A percentile compares a stretch with the other conserved stretches of the same genome.
Evolutionary conservation across 1,140 invertebrate genomes (phyloP).

Genomic region (Sipha flava): DNA sequence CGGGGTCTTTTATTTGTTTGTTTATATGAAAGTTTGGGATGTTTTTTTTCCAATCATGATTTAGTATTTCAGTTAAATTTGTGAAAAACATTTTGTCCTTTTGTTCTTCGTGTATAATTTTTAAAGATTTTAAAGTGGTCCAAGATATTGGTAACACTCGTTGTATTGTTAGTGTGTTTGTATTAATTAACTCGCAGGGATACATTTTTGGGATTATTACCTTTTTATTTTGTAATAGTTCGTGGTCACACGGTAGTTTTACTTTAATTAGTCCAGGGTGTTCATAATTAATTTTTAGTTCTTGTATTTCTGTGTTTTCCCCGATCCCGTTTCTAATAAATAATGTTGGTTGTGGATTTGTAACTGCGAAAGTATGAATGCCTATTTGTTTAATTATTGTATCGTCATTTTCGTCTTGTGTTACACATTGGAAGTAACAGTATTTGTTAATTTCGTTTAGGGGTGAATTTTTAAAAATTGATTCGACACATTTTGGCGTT

Average conservation of each 20-base stretch:
- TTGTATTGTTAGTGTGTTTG: background rate
- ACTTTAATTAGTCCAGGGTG: background rate
- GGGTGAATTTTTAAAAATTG: background rate
- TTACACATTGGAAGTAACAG: background rate
- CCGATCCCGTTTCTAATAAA: background rate
- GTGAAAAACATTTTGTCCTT: background rate
- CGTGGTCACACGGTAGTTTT: background rate
- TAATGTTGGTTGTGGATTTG: background rate
- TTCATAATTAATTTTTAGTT: background rate
- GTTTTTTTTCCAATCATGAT: background rate
- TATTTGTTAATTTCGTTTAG: background rate
- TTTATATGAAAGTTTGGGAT: background rate
- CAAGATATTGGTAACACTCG: background rate
- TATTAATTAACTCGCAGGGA: background rate
- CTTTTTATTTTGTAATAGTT: background rate
- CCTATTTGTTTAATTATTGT: background rate
- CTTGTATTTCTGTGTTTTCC: background rate
- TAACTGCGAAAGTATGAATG: background rate
- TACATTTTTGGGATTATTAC: background rate
- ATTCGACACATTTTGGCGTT: background rate
- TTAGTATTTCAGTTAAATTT: background rate
- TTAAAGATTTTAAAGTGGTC: background rate
- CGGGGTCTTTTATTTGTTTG: background rate
- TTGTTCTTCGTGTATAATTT: background rate
- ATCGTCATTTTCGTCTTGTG: background rate